These are phyloP conservation scores for Falco punctatus DNA, from an alignment of 2,113 vertebrate genomes.

Conservation along the genomic window DNA sequence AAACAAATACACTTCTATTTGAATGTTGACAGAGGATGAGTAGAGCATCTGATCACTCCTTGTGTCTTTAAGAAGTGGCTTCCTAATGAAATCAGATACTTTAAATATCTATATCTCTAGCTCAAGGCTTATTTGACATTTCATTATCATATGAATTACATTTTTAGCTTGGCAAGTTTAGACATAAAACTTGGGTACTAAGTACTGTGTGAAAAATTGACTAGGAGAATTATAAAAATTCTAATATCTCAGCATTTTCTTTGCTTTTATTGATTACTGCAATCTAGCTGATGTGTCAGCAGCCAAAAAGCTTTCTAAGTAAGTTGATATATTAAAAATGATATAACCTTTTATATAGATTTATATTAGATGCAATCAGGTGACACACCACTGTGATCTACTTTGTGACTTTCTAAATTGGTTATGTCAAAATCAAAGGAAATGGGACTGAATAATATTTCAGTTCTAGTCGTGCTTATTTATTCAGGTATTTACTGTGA, in stretches of 20 bases:
- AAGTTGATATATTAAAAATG: slow-evolving; percentile 58
- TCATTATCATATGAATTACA: slow-evolving; percentile 49
- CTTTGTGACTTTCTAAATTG: slow-evolving; percentile 32
- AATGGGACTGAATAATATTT: slow-evolving; percentile 54
- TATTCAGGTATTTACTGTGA: slow-evolving; percentile 37
- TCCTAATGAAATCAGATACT: slow-evolving; percentile 34
- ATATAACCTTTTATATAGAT: slow-evolving; percentile 50
- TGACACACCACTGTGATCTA: slow-evolving; percentile 31
- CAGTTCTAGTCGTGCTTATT: slow-evolving; percentile 4
- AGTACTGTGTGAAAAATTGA: slow-evolving; percentile 45
- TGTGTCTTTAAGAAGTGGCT: slow-evolving; percentile 42
- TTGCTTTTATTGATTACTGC: slow-evolving; percentile 53
- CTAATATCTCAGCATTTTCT: slow-evolving; percentile 36
- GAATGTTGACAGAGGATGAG: slow-evolving; percentile 36
- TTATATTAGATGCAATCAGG: slow-evolving; percentile 38
- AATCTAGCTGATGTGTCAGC: slow-evolving; percentile 42
- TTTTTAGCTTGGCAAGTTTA: slow-evolving; percentile 19
- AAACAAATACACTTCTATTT: slow-evolving; percentile 54
- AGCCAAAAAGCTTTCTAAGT: slow-evolving; percentile 38
- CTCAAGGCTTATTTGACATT: slow-evolving; percentile 44
- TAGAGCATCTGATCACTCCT: slow-evolving; percentile 20
- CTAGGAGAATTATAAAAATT: slow-evolving; percentile 32
- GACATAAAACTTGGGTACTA: slow-evolving; percentile 22
- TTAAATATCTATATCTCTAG: slow-evolving; percentile 49
- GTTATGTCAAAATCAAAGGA: slow-evolving; percentile 66